These are phyloP conservation scores for Pelodiscus sinensis DNA, from an alignment of 2,113 vertebrate species.

Conservation along the genomic window DNA sequence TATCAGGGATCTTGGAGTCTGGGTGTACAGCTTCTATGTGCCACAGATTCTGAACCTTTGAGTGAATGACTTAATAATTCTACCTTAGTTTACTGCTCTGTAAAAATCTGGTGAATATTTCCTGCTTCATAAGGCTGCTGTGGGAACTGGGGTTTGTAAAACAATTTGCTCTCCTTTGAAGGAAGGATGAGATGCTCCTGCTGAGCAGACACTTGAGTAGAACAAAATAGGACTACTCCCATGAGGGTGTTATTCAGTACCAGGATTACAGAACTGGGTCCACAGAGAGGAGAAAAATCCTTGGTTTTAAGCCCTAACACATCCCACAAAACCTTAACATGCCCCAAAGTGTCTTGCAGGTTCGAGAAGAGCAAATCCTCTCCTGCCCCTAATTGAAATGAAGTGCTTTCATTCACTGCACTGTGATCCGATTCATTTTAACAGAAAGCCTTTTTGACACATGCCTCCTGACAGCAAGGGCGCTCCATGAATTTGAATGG, in stretches of 20 bases:
- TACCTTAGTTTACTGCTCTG: neutral
- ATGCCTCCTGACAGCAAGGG: neutral
- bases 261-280: neutral
- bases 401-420: neutral
- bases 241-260: neutral
- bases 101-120: neutral
- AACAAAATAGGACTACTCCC: neutral
- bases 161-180: neutral
- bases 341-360: fast-evolving
- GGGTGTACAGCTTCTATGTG: neutral
- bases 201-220: neutral
- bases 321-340: neutral
- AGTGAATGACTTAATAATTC: neutral
- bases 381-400: neutral
- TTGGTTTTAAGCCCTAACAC: neutral
- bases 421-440: neutral
- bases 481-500: neutral
- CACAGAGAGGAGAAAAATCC: neutral
- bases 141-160: neutral
- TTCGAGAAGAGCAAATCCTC: neutral
- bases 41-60: neutral
- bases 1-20: neutral
- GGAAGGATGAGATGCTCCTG: neutral
- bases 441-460: neutral
- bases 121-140: neutral